These are phyloP conservation scores for Acleris sparsana DNA, from an alignment of 2,888 invertebrate genomes.

Conservation along the genomic window DNA sequence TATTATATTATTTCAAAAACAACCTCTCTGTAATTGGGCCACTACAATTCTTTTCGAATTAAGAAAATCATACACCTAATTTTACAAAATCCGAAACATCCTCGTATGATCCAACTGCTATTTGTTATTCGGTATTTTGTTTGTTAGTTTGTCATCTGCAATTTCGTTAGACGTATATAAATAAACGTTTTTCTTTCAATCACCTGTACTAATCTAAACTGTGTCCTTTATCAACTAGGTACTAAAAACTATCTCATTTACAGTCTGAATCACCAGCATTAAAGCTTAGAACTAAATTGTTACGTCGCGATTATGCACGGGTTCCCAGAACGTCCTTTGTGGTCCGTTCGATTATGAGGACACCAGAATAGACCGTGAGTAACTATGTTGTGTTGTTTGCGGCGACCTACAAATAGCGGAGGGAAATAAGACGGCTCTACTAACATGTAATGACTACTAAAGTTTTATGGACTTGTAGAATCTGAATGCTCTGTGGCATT, in stretches of 20 bases:
- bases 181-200: too few relatives aligned
- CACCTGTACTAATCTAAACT: conserved; percentile 9
- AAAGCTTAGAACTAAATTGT: conserved; percentile 50
- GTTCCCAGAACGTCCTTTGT: conserved; percentile 50
- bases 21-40: too few relatives aligned
- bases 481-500: conserved; percentile 10
- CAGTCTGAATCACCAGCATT: conserved; percentile 60
- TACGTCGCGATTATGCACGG: conserved; percentile 42
- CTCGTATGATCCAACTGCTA: too few relatives aligned
- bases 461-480: conserved; percentile 27
- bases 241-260: conserved; percentile 70
- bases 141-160: too few relatives aligned
- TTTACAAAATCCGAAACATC: too few relatives aligned
- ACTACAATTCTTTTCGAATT: too few relatives aligned
- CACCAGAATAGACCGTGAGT: conserved; percentile 31
- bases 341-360: conserved; percentile 46
- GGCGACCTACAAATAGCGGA: conserved; percentile 24
- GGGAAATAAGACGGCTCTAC: conserved; percentile 9
- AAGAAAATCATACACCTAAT: too few relatives aligned
- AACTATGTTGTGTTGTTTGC: conserved; percentile 29
- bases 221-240: conserved; percentile 40
- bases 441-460: conserved; percentile 16
- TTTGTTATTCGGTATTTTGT: too few relatives aligned
- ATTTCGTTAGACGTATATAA: too few relatives aligned
- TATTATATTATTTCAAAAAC: too few relatives aligned